These are phyloP conservation scores for Anas platyrhynchos DNA, from an alignment of 2,113 vertebrate species.

Conservation along the genomic window DNA sequence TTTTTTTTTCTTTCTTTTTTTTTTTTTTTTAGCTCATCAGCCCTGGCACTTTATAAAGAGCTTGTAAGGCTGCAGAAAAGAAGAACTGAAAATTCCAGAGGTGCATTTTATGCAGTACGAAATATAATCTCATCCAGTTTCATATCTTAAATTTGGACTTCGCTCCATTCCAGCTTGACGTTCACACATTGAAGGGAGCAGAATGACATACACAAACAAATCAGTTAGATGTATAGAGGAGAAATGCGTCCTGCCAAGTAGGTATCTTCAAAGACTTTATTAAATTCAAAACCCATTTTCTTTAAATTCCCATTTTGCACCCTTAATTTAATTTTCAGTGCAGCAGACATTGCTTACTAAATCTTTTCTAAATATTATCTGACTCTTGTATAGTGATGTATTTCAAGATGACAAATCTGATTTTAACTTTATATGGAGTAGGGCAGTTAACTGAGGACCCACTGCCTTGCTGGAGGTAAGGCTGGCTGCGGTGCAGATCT, in stretches of 20 bases:
- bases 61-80: not conserved
- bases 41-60: not conserved
- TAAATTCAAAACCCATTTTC: not conserved
- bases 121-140: not conserved
- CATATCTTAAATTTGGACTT: not conserved
- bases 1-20: too few relatives aligned
- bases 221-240: not conserved
- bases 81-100: slow-evolving; percentile 1
- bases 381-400: not conserved
- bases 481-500: not conserved
- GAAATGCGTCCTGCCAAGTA: not conserved
- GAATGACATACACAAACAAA: not conserved
- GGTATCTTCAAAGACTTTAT: not conserved
- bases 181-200: not conserved
- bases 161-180: not conserved
- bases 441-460: not conserved
- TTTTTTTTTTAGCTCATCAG: not conserved
- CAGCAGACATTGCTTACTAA: not conserved
- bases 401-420: not conserved
- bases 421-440: too few relatives aligned
- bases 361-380: not conserved
- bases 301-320: not conserved
- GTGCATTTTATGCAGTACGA: not conserved
- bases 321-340: not conserved
- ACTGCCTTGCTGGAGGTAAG: not conserved